Base-by-base conservation (phyloP, 1,140 invertebrate species). In the Vanessa tameamea region DNA sequence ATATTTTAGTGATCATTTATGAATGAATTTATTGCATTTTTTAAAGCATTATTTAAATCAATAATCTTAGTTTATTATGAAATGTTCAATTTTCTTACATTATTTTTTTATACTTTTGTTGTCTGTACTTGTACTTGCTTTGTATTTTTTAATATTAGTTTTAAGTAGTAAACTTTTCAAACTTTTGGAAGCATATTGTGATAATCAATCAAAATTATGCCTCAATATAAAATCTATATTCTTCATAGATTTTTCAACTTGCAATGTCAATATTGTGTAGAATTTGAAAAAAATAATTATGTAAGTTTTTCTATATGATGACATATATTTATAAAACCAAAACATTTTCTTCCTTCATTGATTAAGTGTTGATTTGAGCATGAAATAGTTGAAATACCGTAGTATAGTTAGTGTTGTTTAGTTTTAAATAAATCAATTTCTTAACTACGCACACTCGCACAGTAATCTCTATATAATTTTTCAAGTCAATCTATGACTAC, bases 61-160 rank as follows among this genome's bases (percentile, higher is more conserved):
- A 11, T 6, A 23, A n/a, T n/a, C n/a, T n/a, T n/a, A n/a, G n/a
- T n/a, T 4, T 31, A 4, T 57, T 57, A 26, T 43, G 37, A 9
- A 8, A 23, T 57, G 53, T 57, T 11, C 1, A 37, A 37, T 37
- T 20, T 57, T 57, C 20, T 26, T 57, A 57, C 53, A 57, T 57
- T 57, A 57, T 15, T 57, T 16, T 53, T 23, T 57, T 23, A 23
- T 23, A 7, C 20, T 23, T 57, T 9, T 57, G 9, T 23, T 57
- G 15, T 57, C 23, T 57, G 20, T 13, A 57, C 9, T 57, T 57
- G 20, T 57, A 26, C 16, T 57, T 11, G 53, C 20, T 57, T 23
- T 57, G 12, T 57, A 57, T 57, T 57, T 8, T 57, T 20, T 57
- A 57, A 20, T 26, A 23, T 57, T 57, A 57, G 53, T 57, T 57